These are phyloP conservation scores for Heliangelus exortis DNA, from an alignment of 2,797 vertebrate genomes.

Conservation along the genomic window DNA sequence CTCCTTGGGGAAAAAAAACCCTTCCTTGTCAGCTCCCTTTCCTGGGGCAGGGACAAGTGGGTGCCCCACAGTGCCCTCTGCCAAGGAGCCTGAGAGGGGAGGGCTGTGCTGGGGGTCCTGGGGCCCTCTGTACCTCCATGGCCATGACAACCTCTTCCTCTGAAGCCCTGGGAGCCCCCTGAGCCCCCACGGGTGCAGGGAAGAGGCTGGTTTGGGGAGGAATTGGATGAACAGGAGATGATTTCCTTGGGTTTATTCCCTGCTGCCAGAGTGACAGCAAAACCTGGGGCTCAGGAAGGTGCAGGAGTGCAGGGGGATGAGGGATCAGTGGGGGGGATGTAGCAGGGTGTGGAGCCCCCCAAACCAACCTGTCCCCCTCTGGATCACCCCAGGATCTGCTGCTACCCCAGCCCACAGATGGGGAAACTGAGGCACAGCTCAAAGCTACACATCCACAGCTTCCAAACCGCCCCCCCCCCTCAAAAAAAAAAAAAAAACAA, in stretches of 20 bases:
- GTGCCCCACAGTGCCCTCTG: not conserved
- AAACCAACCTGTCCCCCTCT: not conserved
- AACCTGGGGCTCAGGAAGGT: not conserved
- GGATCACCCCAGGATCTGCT: not conserved
- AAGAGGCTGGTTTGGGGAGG: not conserved
- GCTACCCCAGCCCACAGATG: accelerated
- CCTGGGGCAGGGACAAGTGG: not conserved
- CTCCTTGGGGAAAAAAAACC: not conserved
- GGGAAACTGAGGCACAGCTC: not conserved
- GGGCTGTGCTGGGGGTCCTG: accelerated
- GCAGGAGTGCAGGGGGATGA: accelerated
- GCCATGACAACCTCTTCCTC: accelerated
- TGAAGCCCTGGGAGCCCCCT: not conserved
- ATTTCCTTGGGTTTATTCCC: not conserved
- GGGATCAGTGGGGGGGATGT: not conserved
- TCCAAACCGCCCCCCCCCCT: not conserved
- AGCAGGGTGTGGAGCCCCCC: not conserved
- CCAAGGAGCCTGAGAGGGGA: constrained; percentile 16
- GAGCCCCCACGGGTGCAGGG: not conserved
- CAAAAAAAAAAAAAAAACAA: no score
- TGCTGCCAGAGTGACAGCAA: not conserved
- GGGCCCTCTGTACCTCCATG: accelerated
- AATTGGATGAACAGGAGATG: not conserved
- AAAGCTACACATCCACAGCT: not conserved
- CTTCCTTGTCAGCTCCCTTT: not conserved